A percentile compares a stretch with the other conserved stretches of the same genome.
Conservation (phyloP, 2,888 invertebrate species). For the Noctua comes region DNA sequence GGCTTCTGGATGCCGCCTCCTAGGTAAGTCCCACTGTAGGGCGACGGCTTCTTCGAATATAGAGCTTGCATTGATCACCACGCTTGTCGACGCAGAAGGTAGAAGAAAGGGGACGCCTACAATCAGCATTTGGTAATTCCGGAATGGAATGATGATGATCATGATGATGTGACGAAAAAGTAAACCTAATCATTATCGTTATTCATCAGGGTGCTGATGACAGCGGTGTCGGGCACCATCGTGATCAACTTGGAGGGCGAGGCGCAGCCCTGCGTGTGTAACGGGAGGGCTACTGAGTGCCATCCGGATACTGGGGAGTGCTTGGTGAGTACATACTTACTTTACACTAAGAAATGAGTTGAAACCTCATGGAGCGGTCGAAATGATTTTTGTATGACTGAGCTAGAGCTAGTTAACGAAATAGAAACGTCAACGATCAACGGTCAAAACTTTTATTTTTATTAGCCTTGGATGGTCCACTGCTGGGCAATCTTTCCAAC, state of each 20-base stretch:
- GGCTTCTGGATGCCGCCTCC: slow-evolving; percentile 94
- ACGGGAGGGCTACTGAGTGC: slow-evolving; percentile 94
- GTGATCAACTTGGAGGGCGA: slow-evolving; percentile 95
- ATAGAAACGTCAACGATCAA: too few relatives aligned
- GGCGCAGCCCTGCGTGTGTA: slow-evolving; percentile 95
- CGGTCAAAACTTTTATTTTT: too few relatives aligned
- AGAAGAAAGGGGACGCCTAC: background rate
- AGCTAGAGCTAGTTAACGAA: too few relatives aligned
- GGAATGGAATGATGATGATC: background rate
- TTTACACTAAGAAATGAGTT: too few relatives aligned
- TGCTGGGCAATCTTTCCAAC: too few relatives aligned
- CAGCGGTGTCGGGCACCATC: slow-evolving; percentile 91
- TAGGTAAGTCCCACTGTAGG: slow-evolving; percentile 21
- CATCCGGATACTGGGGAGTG: slow-evolving; percentile 96
- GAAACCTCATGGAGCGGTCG: too few relatives aligned
- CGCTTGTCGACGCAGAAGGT: background rate
- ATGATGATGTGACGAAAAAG: background rate
- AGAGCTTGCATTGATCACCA: background rate
- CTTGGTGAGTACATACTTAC: slow-evolving; percentile 89
- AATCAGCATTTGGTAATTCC: background rate
- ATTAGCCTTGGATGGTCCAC: too few relatives aligned
- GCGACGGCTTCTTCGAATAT: background rate
- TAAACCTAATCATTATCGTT: background rate
- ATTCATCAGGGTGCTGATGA: slow-evolving; percentile 75
- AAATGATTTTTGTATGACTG: too few relatives aligned